Conservation (phyloP, 1,140 invertebrate species). For the Metaphire vulgaris region DNA sequence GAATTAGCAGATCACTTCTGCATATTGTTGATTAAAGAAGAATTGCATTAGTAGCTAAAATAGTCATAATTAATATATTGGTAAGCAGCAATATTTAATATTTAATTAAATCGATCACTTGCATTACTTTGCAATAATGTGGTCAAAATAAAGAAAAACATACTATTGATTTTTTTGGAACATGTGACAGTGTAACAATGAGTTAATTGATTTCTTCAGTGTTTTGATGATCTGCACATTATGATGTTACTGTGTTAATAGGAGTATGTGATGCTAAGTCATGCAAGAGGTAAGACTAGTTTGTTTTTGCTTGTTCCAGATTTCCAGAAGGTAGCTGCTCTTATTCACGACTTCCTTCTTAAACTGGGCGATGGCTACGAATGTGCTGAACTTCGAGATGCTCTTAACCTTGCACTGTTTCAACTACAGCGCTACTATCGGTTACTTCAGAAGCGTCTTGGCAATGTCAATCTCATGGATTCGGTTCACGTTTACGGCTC, state of each 20-base stretch:
- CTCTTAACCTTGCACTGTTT: constrained; percentile 47
- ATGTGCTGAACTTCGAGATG: constrained; percentile 50
- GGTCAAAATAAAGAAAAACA: too few species aligned
- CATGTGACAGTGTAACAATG: too few species aligned
- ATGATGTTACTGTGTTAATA: neutral
- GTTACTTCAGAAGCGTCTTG: constrained; percentile 37
- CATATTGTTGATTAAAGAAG: too few species aligned
- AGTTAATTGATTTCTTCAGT: too few species aligned
- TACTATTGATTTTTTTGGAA: too few species aligned
- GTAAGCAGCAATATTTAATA: too few species aligned
- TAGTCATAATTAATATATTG: too few species aligned
- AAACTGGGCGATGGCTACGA: constrained; percentile 50
- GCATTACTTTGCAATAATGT: too few species aligned
- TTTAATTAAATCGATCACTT: too few species aligned
- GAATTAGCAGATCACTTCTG: too few species aligned
- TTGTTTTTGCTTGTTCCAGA: constrained; percentile 38
- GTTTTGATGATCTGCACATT: neutral
- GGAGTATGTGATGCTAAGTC: neutral
- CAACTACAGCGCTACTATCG: constrained; percentile 52
- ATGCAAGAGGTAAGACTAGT: too few species aligned
- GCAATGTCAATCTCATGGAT: neutral
- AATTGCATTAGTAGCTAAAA: too few species aligned
- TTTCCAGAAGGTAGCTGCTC: constrained; percentile 52
- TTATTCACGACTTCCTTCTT: constrained; percentile 51
- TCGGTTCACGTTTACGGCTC: constrained; percentile 21